Conservation (phyloP, 2,113 vertebrate genomes). For the Anguilla rostrata region DNA sequence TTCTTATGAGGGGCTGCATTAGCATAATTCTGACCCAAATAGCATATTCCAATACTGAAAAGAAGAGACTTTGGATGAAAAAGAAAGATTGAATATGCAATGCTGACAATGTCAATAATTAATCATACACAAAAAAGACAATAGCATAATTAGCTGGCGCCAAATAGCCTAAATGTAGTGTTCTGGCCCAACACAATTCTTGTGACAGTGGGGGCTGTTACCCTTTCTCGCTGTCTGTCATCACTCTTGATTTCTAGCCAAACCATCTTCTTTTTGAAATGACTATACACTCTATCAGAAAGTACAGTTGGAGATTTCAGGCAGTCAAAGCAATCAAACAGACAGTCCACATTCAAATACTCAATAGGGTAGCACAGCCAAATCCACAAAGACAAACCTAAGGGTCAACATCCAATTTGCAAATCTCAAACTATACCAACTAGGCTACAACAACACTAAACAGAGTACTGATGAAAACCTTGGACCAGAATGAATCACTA, state of each 20-base stretch:
- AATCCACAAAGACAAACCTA: not conserved
- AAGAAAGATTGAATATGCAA: not conserved
- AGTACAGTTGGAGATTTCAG: not conserved
- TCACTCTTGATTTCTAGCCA: no score
- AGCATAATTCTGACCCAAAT: not conserved
- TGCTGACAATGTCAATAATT: not conserved
- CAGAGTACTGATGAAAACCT: no score
- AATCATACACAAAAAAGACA: not conserved
- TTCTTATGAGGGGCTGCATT: not conserved
- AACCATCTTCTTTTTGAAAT: no score
- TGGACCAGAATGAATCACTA: no score
- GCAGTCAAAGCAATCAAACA: not conserved
- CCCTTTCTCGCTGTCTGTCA: no score
- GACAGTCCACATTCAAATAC: not conserved
- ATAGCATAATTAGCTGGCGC: not conserved
- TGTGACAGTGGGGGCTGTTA: not conserved
- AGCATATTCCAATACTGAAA: not conserved
- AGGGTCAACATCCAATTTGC: not conserved
- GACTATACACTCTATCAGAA: no score
- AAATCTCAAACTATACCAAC: not conserved
- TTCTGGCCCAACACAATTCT: not conserved
- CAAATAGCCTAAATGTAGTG: not conserved
- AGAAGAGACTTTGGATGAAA: not conserved
- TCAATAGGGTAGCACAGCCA: not conserved
- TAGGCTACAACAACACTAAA: not conserved